Base-by-base conservation (phyloP, 2,113 vertebrate species). In the Gymnocephalus cernua region DNA sequence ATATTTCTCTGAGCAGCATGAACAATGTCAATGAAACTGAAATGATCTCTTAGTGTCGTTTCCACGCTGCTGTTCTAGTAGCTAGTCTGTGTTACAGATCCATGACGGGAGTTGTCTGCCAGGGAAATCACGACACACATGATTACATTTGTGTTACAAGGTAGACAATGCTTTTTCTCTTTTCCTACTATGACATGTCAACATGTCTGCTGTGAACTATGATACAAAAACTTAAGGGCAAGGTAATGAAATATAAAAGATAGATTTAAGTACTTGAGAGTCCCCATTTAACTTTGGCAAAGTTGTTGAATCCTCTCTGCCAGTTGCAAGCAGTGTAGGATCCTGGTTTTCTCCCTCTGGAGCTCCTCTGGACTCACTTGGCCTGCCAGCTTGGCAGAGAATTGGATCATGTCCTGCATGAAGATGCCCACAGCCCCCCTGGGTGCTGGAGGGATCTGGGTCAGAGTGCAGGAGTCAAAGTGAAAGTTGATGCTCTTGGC, bases 361-460 rank as follows among this genome's bases (percentile, higher is more conserved):
- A 98, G 91, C 16, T 97, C 93, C 4, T 95, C 93, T 2, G 90
- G 86, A 61, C 95, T 90, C 54, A 97, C 88, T 64, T 95, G 93
- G 14, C 96, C 97, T 25, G 87, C 77, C 50, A 99, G 93, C 91
- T 99, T 99, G 89, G 93, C 90, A 47, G 96, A 95, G 90, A 99
- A 99, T 53, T 95, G 84, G 82, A 95, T 89, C 87, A 97, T 87
- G 90, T 99, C 98, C 93, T 98, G 97, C 96, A 97, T 96, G 91
- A 99, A 99, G 88, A 97, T 94, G 25, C 97, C 96, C 74, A 97
- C 95, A 0, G 94, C 29, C 61, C 94, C 92, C 15, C 80, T 85
- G 0, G 95, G 92, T 2, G 90, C 95, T 1, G 93, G 79, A 21
- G 97, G 97, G 6, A 98, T 87, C 64, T 94, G 88, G 38, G 96